Base-by-base conservation (phyloP, 1,140 invertebrate species). In the Drosophila neocordata region DNA sequence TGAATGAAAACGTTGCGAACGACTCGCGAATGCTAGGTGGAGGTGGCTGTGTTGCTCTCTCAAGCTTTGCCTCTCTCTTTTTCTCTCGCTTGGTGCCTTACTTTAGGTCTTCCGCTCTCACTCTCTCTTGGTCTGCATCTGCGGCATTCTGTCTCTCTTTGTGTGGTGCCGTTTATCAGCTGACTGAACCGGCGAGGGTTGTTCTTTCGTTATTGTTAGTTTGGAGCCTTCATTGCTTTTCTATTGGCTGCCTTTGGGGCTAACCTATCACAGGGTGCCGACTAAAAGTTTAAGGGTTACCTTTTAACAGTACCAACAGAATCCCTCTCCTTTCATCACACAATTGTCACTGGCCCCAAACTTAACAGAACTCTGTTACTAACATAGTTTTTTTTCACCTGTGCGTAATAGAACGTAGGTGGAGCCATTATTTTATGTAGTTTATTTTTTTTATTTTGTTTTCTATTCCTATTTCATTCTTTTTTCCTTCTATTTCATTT, bases 231-330 rank as follows among this genome's bases (percentile, higher is more conserved):
- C 44, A 56, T 71, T 78, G 68, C 41, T 41, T 64, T 84, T 77
- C 66, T 63, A 87, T 87, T 87, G 82, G 82, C 82, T 57, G 71
- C 74, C 74, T 53, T 48, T 34, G 37, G 65, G 76, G 83, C 83
- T 76, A 79, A 48, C 82, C 82, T 87, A 87, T 87, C 82, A 87
- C 82, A 87, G 82, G 41, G 83, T 88, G 82, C 79, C 69, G 65
- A 38, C 53, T 34, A 37, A 38, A 27, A 60, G 24, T 41, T 44
- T 52, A 73, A 73, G 72, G 74, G 52, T 58, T 65, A 48, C 74
- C 37, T 38, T 31, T 27, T 60, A 60, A 60, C 58, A 60, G 58
- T n/a, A 57, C 55, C 34, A 57, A 57, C 55, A 35, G 15, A 57
- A 48, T 48, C 41, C 41, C 41, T 48, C 41, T 48, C 41, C 41